Evolutionary conservation across 2,113 vertebrate genomes (phyloP).

Genomic region (Ramphastos sulfuratus): DNA sequence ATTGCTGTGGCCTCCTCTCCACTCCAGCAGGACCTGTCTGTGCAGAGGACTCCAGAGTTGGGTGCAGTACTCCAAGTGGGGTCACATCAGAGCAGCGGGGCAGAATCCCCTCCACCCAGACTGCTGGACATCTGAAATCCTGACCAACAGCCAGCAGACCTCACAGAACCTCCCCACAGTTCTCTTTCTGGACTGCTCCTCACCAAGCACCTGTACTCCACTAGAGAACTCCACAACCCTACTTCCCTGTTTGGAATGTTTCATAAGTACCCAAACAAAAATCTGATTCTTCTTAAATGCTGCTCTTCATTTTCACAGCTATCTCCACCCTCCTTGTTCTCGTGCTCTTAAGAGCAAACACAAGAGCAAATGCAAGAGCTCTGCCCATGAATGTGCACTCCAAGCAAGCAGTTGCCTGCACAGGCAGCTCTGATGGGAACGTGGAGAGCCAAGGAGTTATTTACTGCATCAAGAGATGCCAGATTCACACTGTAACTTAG

Average conservation of each 20-base stretch:
- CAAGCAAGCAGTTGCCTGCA: background rate
- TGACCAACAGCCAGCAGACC: too few species aligned
- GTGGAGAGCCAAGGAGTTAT: background rate
- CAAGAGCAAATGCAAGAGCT: background rate
- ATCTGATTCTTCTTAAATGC: background rate
- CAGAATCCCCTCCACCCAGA: background rate
- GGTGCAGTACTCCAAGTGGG: background rate
- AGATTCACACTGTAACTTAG: background rate
- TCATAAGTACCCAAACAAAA: background rate
- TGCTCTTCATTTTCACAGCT: background rate
- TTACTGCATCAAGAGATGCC: background rate
- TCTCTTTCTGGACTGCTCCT: background rate
- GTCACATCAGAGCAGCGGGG: background rate
- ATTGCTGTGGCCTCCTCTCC: accelerated
- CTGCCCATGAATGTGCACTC: background rate
- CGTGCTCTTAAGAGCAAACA: background rate
- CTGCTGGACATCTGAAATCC: background rate
- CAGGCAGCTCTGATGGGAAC: background rate
- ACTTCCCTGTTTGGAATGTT: background rate
- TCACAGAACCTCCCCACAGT: background rate
- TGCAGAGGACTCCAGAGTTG: background rate
- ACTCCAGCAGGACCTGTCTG: background rate
- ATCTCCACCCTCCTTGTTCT: background rate
- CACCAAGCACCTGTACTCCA: background rate
- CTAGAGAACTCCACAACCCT: background rate